Percentiles rank a stretch among this genome's conserved stretches.
These are phyloP conservation scores for Dexiosoma caninum DNA, from an alignment of 2,888 invertebrate genomes.

Conservation along the genomic window DNA sequence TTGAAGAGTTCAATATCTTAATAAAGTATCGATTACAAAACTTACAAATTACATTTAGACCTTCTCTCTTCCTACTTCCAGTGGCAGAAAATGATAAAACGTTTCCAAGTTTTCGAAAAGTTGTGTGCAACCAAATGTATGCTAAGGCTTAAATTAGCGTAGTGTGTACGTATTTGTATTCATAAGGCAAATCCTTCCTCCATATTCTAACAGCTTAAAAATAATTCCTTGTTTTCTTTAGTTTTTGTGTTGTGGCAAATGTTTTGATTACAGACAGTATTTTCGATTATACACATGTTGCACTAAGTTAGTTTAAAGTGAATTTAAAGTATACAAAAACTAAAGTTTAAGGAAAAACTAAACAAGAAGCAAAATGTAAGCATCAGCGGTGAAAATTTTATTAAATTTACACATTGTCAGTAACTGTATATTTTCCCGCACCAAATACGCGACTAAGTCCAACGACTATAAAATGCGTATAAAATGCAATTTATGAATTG, in stretches of 20 bases:
- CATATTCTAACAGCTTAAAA: slow-evolving; percentile 21
- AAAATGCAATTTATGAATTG: no score
- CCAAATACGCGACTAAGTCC: no score
- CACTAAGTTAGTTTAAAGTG: background rate
- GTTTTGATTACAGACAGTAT: slow-evolving; percentile 19
- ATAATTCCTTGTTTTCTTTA: background rate
- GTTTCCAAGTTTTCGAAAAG: slow-evolving; percentile 22
- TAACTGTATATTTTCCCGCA: no score
- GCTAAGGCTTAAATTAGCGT: background rate
- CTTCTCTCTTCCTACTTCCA: background rate
- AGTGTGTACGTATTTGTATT: background rate
- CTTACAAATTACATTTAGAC: slow-evolving; percentile 29
- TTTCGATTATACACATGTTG: background rate
- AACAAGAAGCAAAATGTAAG: no score
- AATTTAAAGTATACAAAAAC: background rate
- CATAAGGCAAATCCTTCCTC: background rate
- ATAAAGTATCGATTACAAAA: slow-evolving; percentile 67
- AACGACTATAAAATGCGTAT: no score
- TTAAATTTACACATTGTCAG: no score
- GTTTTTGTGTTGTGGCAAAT: slow-evolving; percentile 8
- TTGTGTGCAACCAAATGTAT: background rate
- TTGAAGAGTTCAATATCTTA: slow-evolving; percentile 64
- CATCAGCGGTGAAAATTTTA: no score
- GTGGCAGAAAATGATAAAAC: background rate
- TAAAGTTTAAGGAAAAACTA: no score